Percentiles rank a stretch among this genome's conserved stretches.
phyloP scores from a whole-genome alignment of 2,888 invertebrate genomes.

The Agrenia bidenticulata region DNA sequence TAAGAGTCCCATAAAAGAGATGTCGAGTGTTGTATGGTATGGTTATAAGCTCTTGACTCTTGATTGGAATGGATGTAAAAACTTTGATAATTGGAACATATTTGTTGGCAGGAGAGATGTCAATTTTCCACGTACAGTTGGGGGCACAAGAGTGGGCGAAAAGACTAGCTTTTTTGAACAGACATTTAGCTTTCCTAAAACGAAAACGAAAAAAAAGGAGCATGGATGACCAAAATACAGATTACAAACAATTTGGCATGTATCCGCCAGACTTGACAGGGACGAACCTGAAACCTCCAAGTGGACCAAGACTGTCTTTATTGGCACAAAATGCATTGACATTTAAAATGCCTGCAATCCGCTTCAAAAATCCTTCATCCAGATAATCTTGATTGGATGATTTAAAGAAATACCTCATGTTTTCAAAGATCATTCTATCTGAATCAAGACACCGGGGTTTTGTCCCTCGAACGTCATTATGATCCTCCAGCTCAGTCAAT shows the following conservation, averaged over 20 bases:
- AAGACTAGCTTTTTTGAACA: slow-evolving; percentile 28
- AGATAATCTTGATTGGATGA: slow-evolving; percentile 4
- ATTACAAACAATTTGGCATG: too few species aligned
- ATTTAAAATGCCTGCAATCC: slow-evolving; percentile 32
- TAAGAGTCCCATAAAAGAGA: slow-evolving; percentile 31
- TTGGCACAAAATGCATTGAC: slow-evolving; percentile 40
- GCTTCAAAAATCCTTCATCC: slow-evolving; percentile 16
- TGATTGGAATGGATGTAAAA: slow-evolving; percentile 23
- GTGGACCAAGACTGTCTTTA: slow-evolving; percentile 9
- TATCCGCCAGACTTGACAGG: too few species aligned
- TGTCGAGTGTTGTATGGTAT: slow-evolving; percentile 32
- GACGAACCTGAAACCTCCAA: too few species aligned
- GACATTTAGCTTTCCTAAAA: slow-evolving; percentile 30
- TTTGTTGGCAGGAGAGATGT: slow-evolving; percentile 3
- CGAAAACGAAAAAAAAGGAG: too few species aligned
- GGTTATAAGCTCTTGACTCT: slow-evolving; percentile 29
- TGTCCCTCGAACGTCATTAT: slow-evolving; percentile 24
- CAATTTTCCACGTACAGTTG: slow-evolving; percentile 31
- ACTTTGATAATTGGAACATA: slow-evolving; percentile 25
- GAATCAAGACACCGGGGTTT: slow-evolving; percentile 30
- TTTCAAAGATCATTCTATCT: slow-evolving; percentile 37
- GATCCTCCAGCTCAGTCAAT: slow-evolving; percentile 37
- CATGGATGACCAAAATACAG: too few species aligned
- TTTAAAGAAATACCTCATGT: slow-evolving; percentile 30
- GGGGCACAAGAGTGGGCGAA: slow-evolving; percentile 36